Base-by-base conservation (phyloP, 2,888 invertebrate species). In the Tyria jacobaeae region DNA sequence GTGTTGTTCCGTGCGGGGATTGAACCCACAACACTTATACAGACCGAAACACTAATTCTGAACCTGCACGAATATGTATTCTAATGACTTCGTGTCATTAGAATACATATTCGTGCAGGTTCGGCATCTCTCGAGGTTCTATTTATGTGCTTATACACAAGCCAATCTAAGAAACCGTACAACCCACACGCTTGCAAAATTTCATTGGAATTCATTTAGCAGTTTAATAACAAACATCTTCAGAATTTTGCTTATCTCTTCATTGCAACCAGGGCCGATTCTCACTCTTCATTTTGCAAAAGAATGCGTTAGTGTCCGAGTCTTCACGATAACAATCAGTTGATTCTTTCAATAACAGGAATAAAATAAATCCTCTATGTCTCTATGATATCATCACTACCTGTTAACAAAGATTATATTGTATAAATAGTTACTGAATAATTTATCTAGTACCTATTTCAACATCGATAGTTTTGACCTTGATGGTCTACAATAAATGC, bases 401-500 rank as follows among this genome's bases (percentile, higher is more conserved):
- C 9, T 31, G n/a, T 17, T 31, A n/a, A 49, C 9, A 27, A n/a
- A n/a, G n/a, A n/a, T n/a, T n/a, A n/a, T n/a, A n/a, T n/a, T 37
- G 21, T 12, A 44, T 12, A 44, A 44, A 44, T 44, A 44, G 9
- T 17, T 0, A 41, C 41, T n/a, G n/a, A n/a, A n/a, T 10, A 44
- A 59, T 21, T 47, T 47, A 48, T 53, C 53, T 47, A 53, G 44
- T 25, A 37, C 69, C 58, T 57, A 71, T 61, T 62, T 58, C 55
- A 70, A 68, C 49, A 66, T 44, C 44, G 62, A 72, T 71, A 69
- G 70, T 62, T 67, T 64, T 72, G 74, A 77, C 83, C 83, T 80
- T 83, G 78, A 68, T 55, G 55, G 54, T 47, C 37, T 25, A 75
- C 68, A 60, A 75, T 71, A 70, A 75, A 78, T 80, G 76, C 81